phyloP scores from a whole-genome alignment of 2,113 vertebrate genomes.

The Phocoena phocoena region DNA sequence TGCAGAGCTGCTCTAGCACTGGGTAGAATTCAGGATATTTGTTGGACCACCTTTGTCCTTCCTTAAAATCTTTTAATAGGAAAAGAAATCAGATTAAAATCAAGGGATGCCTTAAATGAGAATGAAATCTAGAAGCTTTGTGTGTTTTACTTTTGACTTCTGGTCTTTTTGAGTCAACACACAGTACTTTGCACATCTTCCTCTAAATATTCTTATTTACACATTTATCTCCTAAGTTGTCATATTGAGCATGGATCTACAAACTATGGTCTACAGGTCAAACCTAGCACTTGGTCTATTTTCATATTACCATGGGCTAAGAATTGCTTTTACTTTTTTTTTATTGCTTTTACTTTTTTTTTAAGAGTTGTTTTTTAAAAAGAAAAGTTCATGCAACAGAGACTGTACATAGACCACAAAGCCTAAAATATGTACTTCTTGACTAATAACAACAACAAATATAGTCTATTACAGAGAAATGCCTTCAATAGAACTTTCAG shows the following conservation, averaged over 20 bases:
- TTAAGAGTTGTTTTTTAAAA: background rate
- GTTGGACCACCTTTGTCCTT: background rate
- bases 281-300: accelerated
- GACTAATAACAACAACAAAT: background rate
- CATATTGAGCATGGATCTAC: background rate
- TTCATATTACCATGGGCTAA: background rate
- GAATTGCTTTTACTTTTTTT: background rate
- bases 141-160: background rate
- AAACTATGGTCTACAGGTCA: background rate
- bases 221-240: background rate
- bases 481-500: background rate
- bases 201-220: background rate
- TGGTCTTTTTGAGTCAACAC: background rate
- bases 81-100: background rate
- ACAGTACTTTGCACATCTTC: background rate
- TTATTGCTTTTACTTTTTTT: background rate
- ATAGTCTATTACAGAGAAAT: background rate
- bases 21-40: background rate
- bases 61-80: background rate
- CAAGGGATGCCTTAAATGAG: background rate
- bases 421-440: background rate
- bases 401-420: background rate
- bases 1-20: background rate
- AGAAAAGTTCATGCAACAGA: background rate
- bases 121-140: background rate